phyloP scores from a whole-genome alignment of 1,140 invertebrate genomes.

The Caenorhabditis briggsae region DNA sequence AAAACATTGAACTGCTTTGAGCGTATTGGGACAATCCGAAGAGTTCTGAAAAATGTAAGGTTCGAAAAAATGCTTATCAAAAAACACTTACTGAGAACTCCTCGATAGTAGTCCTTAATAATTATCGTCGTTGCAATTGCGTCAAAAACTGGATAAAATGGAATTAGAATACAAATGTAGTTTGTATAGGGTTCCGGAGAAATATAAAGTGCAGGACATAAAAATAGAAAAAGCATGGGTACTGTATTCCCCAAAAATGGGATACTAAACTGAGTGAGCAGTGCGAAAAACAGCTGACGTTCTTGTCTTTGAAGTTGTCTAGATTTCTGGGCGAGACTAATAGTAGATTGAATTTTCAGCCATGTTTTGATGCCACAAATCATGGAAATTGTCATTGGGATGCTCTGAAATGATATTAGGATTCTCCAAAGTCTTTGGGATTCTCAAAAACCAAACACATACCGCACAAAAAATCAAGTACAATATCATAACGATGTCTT shows the following conservation, averaged over 20 bases:
- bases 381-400: background rate
- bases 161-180: conserved; percentile 7
- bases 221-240: background rate
- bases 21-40: background rate
- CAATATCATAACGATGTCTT: background rate
- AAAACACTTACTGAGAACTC: background rate
- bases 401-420: too few species aligned
- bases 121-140: background rate
- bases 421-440: too few species aligned
- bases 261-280: conserved; percentile 11
- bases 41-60: background rate
- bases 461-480: conserved; percentile 8
- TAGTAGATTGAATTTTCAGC: background rate
- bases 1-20: background rate
- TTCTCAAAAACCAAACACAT: background rate
- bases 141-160: conserved; percentile 16
- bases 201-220: conserved; percentile 15
- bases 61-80: background rate
- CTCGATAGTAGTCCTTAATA: conserved; percentile 24
- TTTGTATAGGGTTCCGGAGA: conserved; percentile 24
- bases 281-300: conserved; percentile 3
- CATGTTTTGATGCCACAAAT: conserved; percentile 2
- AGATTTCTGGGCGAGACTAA: background rate
- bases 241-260: conserved; percentile 4
- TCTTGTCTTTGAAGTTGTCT: conserved; percentile 5